A percentile compares a stretch with the other conserved stretches of the same genome.
These are phyloP conservation scores for Megathymus violae DNA, from an alignment of 1,140 invertebrate species.

Conservation along the genomic window DNA sequence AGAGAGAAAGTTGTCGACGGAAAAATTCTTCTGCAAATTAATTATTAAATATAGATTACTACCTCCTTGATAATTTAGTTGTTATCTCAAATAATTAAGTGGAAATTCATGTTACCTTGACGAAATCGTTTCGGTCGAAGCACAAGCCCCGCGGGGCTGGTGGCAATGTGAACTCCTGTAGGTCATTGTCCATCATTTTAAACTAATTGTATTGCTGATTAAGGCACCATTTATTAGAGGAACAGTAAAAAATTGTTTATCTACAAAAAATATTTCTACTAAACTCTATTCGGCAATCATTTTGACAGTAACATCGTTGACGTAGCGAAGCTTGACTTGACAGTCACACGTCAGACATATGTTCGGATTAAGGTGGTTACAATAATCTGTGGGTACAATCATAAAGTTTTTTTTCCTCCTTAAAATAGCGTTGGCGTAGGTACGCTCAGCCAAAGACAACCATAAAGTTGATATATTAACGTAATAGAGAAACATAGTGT, in stretches of 20 bases:
- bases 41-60: background rate
- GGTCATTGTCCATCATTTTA: conserved; percentile 66
- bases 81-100: conserved; percentile 22
- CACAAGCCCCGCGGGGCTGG: conserved; percentile 84
- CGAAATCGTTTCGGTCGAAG: conserved; percentile 87
- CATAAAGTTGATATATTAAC: too few relatives aligned
- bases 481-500: too few relatives aligned
- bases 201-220: conserved; percentile 53
- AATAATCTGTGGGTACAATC: too few relatives aligned
- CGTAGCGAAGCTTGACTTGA: conserved; percentile 61
- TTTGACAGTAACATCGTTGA: conserved; percentile 66
- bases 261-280: conserved; percentile 56
- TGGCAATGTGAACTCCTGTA: conserved; percentile 72
- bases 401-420: too few relatives aligned
- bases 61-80: conserved; percentile 1
- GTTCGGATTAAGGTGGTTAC: too few relatives aligned
- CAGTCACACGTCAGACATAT: conserved; percentile 62
- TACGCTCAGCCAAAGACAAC: too few relatives aligned
- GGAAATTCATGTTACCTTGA: conserved; percentile 65
- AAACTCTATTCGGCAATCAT: conserved; percentile 53
- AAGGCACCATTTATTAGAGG: conserved; percentile 73
- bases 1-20: conserved; percentile 95
- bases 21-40: conserved; percentile 89
- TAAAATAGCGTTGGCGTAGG: too few relatives aligned
- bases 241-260: conserved; percentile 61